Base-by-base conservation (phyloP, 2,797 vertebrate genomes). In the Acridotheres tristis region DNA sequence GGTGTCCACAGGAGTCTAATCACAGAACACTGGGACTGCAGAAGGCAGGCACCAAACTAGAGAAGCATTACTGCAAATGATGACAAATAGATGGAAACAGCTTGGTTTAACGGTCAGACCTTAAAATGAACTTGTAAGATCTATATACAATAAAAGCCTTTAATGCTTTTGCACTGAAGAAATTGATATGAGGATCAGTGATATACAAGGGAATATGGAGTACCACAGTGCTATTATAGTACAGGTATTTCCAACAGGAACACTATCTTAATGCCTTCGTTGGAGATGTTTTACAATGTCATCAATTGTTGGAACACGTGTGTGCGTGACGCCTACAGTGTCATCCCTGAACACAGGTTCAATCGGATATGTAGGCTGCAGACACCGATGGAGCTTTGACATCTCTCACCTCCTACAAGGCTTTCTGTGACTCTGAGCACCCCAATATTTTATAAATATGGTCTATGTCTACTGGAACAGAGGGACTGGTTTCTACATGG, bases 131-230 rank as follows among this genome's bases (percentile, higher is more conserved):
- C 91, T 90, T 88, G 45, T 77, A 88, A 93, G 89, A 91, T 84
- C 93, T 97, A 94, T 85, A 93, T 88, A 85, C 88, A 93, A 69
- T 93, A 94, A 96, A 96, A 91, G 80, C 73, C 82, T 92, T 89
- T 91, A 89, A 90, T 67, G 83, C 51, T 77, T 84, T 47, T 89
- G 69, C n/a, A 59, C 51, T 75, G 90, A 89, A 89, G 51, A 85
- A 88, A 69, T 59, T 95, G 89, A 50, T 88, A 90, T 67, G 63
- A 92, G 74, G 54, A 93, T 82, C 79, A 21, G 80, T 85, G 88
- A 94, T 69, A 91, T 84, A 90, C 73, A 91, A 81, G 58, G 63
- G 71, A 94, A 69, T 82, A 86, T 65, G 59, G 88, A 86, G 88
- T 84, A 84, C n/a, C 55, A 84, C 57, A 67, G 77, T 40, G 53